phyloP scores from a whole-genome alignment of 1,140 invertebrate genomes.

The Bombus impatiens region DNA sequence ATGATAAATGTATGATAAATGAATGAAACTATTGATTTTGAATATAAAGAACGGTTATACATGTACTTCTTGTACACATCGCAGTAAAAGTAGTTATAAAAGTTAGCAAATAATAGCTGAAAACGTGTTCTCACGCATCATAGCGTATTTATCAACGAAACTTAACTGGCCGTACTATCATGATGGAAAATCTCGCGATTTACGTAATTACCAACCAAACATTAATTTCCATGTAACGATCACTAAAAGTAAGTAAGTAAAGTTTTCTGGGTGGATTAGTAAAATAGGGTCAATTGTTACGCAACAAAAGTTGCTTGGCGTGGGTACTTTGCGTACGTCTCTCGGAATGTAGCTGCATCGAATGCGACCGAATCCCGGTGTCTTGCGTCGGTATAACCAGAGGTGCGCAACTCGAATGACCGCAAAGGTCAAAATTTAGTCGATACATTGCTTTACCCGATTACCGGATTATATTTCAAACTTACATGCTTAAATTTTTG shows the following conservation, averaged over 20 bases:
- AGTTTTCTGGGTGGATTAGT: constrained; percentile 58
- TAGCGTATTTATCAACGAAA: not conserved
- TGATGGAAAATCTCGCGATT: constrained; percentile 2
- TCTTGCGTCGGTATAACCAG: constrained; percentile 40
- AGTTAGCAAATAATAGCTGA: not conserved
- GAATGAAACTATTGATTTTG: not conserved
- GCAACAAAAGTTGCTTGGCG: constrained; percentile 63
- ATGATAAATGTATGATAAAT: no score
- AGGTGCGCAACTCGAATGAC: constrained; percentile 22
- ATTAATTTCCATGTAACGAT: constrained; percentile 38
- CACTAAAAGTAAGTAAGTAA: constrained; percentile 36
- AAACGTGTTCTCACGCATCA: not conserved
- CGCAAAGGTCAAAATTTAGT: constrained; percentile 21
- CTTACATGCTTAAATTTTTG: not conserved
- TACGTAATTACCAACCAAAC: constrained; percentile 14
- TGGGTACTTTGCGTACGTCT: constrained; percentile 56
- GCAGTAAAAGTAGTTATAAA: not conserved
- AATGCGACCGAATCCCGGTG: constrained; percentile 46
- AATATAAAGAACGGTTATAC: not conserved
- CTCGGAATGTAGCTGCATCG: constrained; percentile 53
- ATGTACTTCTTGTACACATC: not conserved
- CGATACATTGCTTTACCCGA: not conserved
- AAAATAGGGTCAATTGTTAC: constrained; percentile 67
- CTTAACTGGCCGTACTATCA: not conserved
- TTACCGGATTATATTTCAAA: not conserved